A percentile compares a stretch with the other conserved stretches of the same genome.
These are phyloP conservation scores for Xylocampa areola DNA, from an alignment of 2,888 invertebrate genomes.

Conservation along the genomic window DNA sequence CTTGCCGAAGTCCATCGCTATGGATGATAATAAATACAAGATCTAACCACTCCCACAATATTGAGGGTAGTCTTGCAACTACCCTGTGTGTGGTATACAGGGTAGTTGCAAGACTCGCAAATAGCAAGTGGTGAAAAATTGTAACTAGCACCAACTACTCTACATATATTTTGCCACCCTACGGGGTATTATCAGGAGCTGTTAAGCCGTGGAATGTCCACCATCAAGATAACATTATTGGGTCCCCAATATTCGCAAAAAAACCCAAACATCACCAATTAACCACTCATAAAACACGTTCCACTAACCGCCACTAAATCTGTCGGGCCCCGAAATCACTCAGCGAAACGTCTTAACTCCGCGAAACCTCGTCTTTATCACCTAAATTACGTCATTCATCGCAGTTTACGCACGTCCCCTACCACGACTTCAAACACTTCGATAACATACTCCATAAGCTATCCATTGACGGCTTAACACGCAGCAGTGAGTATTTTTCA, in stretches of 20 bases:
- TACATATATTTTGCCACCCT: no score
- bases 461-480: slow-evolving; percentile 60
- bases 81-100: no score
- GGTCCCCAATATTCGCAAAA: neutral
- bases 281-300: slow-evolving; percentile 59
- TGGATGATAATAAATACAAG: no score
- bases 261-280: slow-evolving; percentile 57
- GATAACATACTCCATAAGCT: slow-evolving; percentile 24
- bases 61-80: no score
- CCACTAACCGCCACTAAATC: slow-evolving; percentile 68
- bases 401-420: slow-evolving; percentile 73
- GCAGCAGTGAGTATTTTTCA: neutral
- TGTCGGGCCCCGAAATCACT: slow-evolving; percentile 76
- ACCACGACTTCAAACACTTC: slow-evolving; percentile 45
- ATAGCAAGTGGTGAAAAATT: no score
- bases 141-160: no score
- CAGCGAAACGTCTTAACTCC: slow-evolving; percentile 82
- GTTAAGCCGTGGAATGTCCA: no score
- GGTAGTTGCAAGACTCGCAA: no score
- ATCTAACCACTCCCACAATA: no score
- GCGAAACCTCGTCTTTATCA: slow-evolving; percentile 82
- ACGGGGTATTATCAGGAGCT: no score
- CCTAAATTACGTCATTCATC: slow-evolving; percentile 86
- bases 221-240: neutral
- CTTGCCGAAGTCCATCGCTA: no score